A percentile compares a stretch with the other conserved stretches of the same genome.
These are phyloP conservation scores for Quadroppia sp. DNA, from an alignment of 2,888 invertebrate genomes.

Conservation along the genomic window DNA sequence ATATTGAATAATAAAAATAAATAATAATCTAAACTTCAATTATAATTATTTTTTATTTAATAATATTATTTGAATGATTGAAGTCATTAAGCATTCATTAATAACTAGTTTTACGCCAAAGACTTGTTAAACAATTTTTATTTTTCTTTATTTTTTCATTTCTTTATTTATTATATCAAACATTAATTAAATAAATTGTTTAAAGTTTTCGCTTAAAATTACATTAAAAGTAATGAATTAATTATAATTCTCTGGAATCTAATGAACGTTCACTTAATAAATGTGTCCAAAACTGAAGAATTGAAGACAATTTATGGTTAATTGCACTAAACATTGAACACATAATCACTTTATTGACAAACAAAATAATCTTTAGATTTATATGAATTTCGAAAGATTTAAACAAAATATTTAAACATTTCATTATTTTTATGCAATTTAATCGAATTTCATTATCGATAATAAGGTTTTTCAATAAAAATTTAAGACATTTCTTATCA, in stretches of 20 bases:
- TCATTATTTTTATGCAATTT: neutral
- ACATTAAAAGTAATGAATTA: conserved; percentile 10
- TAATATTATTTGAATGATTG: conserved; percentile 6
- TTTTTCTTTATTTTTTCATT: neutral
- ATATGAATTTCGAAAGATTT: neutral
- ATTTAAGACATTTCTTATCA: neutral
- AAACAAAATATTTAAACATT: neutral
- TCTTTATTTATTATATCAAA: neutral
- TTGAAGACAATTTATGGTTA: conserved; percentile 18
- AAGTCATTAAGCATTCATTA: conserved; percentile 27
- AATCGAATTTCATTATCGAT: conserved; percentile 26
- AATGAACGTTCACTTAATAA: conserved; percentile 10
- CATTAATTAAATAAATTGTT: conserved; percentile 20
- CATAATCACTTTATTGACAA: neutral
- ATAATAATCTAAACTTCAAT: neutral
- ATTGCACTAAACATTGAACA: neutral
- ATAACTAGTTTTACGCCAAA: conserved; percentile 27
- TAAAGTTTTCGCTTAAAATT: neutral
- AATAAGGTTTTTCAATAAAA: conserved; percentile 14
- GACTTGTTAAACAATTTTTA: conserved; percentile 27
- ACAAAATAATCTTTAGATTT: neutral
- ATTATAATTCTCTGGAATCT: conserved; percentile 1
- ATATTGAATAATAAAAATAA: neutral
- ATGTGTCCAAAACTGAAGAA: conserved; percentile 19
- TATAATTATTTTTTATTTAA: neutral